A percentile compares a stretch with the other conserved stretches of the same genome.
Evolutionary conservation across 1,140 invertebrate genomes (phyloP).

Genomic region (Melanaphis sacchari): DNA sequence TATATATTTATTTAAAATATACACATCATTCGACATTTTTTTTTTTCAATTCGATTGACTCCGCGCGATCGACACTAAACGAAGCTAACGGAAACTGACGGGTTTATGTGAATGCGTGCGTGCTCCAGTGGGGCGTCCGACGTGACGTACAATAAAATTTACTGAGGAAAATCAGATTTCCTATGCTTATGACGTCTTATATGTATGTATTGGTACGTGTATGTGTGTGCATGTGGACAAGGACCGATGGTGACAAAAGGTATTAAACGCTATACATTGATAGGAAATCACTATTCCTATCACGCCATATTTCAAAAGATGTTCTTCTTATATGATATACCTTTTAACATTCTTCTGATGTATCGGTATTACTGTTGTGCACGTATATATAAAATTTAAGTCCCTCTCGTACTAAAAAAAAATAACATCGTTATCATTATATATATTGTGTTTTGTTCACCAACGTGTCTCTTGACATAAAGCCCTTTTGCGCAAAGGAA

Average conservation of each 20-base stretch:
- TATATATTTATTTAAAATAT: neutral
- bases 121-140: neutral
- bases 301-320: constrained; percentile 39
- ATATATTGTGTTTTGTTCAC: neutral
- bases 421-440: neutral
- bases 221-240: neutral
- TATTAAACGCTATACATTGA: neutral
- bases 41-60: constrained; percentile 21
- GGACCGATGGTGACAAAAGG: neutral
- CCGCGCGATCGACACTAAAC: neutral
- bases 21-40: neutral
- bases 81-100: neutral
- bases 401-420: neutral
- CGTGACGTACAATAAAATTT: neutral
- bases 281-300: constrained; percentile 35
- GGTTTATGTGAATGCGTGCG: neutral
- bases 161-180: neutral
- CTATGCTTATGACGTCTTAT: neutral
- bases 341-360: constrained; percentile 37
- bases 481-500: neutral
- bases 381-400: neutral
- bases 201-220: too few relatives aligned
- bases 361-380: constrained; percentile 28
- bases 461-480: neutral
- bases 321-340: constrained; percentile 30